Percentiles rank a stretch among this genome's conserved stretches.
Evolutionary conservation across 2,797 vertebrate species (phyloP).

Genomic region (Poecilia wingei): DNA sequence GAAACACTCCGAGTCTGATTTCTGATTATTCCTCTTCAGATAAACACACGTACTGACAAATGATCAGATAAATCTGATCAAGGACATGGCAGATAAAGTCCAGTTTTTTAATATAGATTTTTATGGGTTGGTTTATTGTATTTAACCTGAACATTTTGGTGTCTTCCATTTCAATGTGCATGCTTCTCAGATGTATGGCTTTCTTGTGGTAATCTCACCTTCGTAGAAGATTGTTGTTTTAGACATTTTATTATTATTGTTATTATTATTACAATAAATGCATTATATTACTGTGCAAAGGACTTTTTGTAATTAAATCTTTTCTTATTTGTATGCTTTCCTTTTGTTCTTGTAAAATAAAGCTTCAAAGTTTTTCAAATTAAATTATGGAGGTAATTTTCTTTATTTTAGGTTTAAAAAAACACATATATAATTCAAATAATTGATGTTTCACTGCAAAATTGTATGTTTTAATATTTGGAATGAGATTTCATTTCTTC

Average conservation of each 20-base stretch:
- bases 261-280: slow-evolving; percentile 19
- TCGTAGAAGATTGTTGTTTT: slow-evolving; percentile 9
- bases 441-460: neutral
- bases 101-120: slow-evolving; percentile 9
- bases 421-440: neutral
- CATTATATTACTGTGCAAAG: slow-evolving; percentile 7
- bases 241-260: slow-evolving; percentile 1
- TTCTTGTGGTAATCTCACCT: slow-evolving; percentile 17
- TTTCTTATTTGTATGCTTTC: neutral
- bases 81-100: slow-evolving; percentile 1
- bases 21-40: slow-evolving; percentile 3
- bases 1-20: slow-evolving; percentile 10
- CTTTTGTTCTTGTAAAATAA: slow-evolving; percentile 5
- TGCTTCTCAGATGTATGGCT: slow-evolving; percentile 13
- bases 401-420: neutral
- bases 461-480: neutral
- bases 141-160: slow-evolving; percentile 1
- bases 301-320: slow-evolving; percentile 12
- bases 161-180: neutral
- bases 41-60: slow-evolving; percentile 12
- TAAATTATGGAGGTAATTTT: slow-evolving; percentile 9
- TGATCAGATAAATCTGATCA: slow-evolving; percentile 6
- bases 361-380: slow-evolving; percentile 7
- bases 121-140: slow-evolving; percentile 15
- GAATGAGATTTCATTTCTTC: neutral